Evolutionary conservation across 1,140 invertebrate species (phyloP), one percentile per base, ranked within the genome.

Genomic region (Drosophila kohkoa): DNA sequence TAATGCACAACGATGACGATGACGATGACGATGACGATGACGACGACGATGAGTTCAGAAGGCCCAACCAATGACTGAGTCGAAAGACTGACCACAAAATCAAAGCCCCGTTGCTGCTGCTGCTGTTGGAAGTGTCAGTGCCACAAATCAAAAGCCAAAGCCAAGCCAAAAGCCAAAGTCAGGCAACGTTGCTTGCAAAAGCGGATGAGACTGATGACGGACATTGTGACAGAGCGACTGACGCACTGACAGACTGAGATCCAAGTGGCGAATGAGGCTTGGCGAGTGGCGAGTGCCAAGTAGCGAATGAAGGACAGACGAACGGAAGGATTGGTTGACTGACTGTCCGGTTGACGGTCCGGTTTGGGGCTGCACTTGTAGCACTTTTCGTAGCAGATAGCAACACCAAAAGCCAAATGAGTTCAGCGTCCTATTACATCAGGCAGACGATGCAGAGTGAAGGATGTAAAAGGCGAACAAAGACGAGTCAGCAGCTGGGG

Each of bases 321-420:
- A 25, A 25, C 30, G 11, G 80, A 65, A 46, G 76, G 30, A 57
- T 30, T 11, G 60, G 20, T 38, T 64, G 75, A 54, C 46, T 41
- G n/a, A 28, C 48, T 63, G 32, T 60, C 41, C n/a, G 28, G n/a
- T 13, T 45, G 41, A 4, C 41, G 30, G 30, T 5, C 30, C 7
- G 30, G 30, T 48, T n/a, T n/a, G 38, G 48, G 15, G 58, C 78
- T 64, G 71, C 76, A 82, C 75, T 86, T 82, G 72, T 68, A 71
- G 68, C 83, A 81, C 68, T 82, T 88, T 79, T 79, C 82, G 78
- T 72, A 85, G 82, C 82, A 87, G 65, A 38, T 46, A 32, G 38
- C 52, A 62, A 77, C 82, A 82, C 82, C 83, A 88, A 74, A 68
- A 55, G 72, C 77, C 82, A 80, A 87, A 82, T 87, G 82, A 83